A percentile compares a stretch with the other conserved stretches of the same genome.
Conservation (phyloP, 1,140 invertebrate species). For the Sycophila sp. region DNA sequence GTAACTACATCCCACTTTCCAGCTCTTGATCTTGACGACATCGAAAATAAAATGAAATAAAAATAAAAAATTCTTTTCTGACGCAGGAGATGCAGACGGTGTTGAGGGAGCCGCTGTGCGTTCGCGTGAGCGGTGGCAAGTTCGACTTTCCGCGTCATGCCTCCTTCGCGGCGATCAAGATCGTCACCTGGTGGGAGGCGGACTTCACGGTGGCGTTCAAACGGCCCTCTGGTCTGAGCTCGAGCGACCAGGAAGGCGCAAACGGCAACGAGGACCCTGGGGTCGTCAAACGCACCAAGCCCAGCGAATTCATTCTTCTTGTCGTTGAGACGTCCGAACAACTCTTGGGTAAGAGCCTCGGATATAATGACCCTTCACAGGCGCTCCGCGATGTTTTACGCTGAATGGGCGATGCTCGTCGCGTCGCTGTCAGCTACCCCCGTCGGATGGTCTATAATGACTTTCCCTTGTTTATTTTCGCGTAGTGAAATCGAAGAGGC, state of each 20-base stretch:
- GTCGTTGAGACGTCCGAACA: constrained; percentile 77
- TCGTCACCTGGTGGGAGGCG: constrained; percentile 81
- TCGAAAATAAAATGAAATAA: neutral
- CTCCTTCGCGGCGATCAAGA: constrained; percentile 82
- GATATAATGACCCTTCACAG: too few relatives aligned
- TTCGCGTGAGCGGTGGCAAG: constrained; percentile 77
- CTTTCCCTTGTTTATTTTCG: too few relatives aligned
- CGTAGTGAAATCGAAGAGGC: too few relatives aligned
- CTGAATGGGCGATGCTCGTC: too few relatives aligned
- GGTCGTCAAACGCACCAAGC: constrained; percentile 76
- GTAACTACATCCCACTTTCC: too few relatives aligned
- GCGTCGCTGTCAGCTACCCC: too few relatives aligned
- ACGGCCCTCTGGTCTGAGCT: constrained; percentile 65
- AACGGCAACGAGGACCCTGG: constrained; percentile 56
- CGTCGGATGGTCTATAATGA: too few relatives aligned
- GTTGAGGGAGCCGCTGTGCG: constrained; percentile 78
- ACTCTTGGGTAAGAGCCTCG: constrained; percentile 65
- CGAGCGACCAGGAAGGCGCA: constrained; percentile 1
- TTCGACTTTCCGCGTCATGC: constrained; percentile 82
- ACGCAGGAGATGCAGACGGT: constrained; percentile 77
- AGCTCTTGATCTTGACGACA: too few relatives aligned
- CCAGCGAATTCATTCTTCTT: constrained; percentile 75
- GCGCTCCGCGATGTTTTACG: too few relatives aligned
- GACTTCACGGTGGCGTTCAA: constrained; percentile 72
- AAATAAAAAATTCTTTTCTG: neutral